Evolutionary conservation across 1,140 invertebrate species (phyloP).

Genomic region (Platyscapa corneri): DNA sequence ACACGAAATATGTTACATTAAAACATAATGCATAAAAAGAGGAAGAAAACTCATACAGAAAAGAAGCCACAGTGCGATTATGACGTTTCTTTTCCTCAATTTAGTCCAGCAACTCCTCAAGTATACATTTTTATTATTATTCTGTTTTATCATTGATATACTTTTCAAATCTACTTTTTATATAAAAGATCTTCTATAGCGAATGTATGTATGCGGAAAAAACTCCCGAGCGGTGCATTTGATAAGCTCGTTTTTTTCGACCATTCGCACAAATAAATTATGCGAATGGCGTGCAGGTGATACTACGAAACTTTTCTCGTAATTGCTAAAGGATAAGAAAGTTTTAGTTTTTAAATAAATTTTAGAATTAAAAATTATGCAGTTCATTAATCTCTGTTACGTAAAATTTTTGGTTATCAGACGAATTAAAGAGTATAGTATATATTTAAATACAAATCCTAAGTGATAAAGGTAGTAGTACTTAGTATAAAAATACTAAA

Average conservation of each 20-base stretch:
- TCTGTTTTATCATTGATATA: not conserved
- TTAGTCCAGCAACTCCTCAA: not conserved
- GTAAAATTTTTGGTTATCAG: too few species aligned
- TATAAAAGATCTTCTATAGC: not conserved
- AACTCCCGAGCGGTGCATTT: too few species aligned
- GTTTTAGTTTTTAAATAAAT: too few species aligned
- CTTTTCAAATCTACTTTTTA: not conserved
- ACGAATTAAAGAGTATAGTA: too few species aligned
- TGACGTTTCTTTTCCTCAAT: constrained; percentile 5
- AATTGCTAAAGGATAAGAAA: not conserved
- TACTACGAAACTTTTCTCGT: not conserved
- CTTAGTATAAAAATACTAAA: too few species aligned
- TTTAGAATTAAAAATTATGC: too few species aligned
- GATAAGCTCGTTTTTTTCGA: too few species aligned
- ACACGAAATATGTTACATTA: not conserved
- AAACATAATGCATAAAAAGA: not conserved
- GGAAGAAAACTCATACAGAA: not conserved
- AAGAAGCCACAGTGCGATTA: not conserved
- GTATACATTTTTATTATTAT: not conserved
- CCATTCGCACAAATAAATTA: too few species aligned
- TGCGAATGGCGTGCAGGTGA: not conserved
- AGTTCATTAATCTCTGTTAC: too few species aligned
- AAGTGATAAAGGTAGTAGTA: too few species aligned
- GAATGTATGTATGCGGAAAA: not conserved
- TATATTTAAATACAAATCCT: too few species aligned